Base-by-base conservation (phyloP, 2,797 vertebrate genomes). In the Pipistrellus nathusii region DNA sequence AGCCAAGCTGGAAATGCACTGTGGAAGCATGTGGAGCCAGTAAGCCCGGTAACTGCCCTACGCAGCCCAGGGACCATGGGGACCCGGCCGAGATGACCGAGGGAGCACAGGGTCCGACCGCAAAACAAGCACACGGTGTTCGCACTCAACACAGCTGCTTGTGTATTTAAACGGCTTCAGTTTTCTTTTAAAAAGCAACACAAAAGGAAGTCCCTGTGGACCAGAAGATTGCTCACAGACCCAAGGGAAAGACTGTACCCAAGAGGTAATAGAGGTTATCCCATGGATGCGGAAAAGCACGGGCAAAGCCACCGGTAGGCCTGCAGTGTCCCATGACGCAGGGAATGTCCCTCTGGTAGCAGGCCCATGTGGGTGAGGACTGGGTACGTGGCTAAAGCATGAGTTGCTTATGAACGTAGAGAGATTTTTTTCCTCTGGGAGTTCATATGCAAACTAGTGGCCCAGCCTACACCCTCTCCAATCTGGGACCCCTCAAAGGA, bases 331-430 rank as follows among this genome's bases (percentile, higher is more conserved):
- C 27, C 32, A 5, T 53, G 62, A 72, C 73, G 35, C 6, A 55
- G 21, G 38, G 12, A 57, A 5, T 2, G 35, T 32, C 15, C 72
- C 27, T 69, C 35, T 14, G 11, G 77, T 20, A 88, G 76, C 48
- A 6, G 38, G 68, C 46, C 38, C 18, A 9, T 55, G 11, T 30
- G 48, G 91, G 38, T 23, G 32, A 94, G 38, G 90, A 27, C 78
- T 21, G 77, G 32, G 51, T 17, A 25, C 25, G 1, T 38, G 38
- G 59, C 72, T 95, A 95, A 92, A 90, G 53, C 6, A 44, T 92
- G 90, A 86, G 23, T 57, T 88, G 85, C 75, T 93, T 96, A 88
- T 76, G 27, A 92, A 23, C 78, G 35, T 82, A 88, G 86, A 81
- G 59, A 17, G 0, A 6, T 41, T 35, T 80, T 80, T 88, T 41